Base-by-base conservation (phyloP, 2,113 vertebrate species). In the Columba livia region DNA sequence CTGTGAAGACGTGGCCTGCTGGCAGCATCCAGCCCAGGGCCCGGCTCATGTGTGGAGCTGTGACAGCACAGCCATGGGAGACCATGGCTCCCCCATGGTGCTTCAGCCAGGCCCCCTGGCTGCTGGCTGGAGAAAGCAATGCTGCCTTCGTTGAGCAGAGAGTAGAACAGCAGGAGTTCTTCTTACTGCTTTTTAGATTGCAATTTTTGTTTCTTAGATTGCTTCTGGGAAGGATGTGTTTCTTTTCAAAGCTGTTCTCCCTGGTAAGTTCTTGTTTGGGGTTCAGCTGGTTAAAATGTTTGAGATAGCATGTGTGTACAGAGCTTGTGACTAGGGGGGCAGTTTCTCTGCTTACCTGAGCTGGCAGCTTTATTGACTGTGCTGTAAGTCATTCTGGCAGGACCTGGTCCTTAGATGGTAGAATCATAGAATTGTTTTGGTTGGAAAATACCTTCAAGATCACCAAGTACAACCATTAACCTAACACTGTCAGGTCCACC, bases 281-380 rank as follows among this genome's bases (percentile, higher is more conserved):
- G 8, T 82, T 94, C 47, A 64, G 15, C 51, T 93, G 72, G 8
- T 73, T 38, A 44, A 83, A 71, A 69, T 1, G 2, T 28, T 8
- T 29, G 71, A 77, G 62, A 17, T 65, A 54, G 40, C 36, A 10
- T 44, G 54, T 4, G 6, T 42, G 28, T 44, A 7, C 0, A 2
- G 44, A 64, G 73, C 29, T 79, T 32, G 24, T 85, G 84, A 50
- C 48, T 36, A 38, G 11, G 7, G 25, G 47, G 26, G 4, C 47
- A 34, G 40, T 91, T 94, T 82, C 32, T 47, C 56, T 79, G 64
- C 54, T 83, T 70, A 80, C 32, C 50, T 95, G 72, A 84, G 82
- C 85, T 85, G 56, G 42, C 53, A 90, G 42, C 38, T 84, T 84
- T 58, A 34, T 88, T 71, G 85, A 12, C 26, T 31, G 24, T 83